Base-by-base conservation (phyloP, 2,888 invertebrate species). In the Cheilosia soror region DNA sequence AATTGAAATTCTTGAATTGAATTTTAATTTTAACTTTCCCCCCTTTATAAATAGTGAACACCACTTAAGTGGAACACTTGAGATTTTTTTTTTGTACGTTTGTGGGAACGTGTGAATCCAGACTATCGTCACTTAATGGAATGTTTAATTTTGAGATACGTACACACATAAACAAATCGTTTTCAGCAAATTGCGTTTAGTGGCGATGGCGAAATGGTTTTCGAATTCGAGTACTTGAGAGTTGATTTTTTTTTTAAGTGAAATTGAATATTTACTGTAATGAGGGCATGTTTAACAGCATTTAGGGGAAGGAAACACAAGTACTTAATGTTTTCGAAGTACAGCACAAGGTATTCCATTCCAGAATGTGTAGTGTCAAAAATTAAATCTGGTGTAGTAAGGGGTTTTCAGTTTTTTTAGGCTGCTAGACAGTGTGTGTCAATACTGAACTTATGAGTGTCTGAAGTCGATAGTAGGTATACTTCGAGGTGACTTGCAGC, bases 51-150 rank as follows among this genome's bases (percentile, higher is more conserved):
- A 75, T 44, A 27, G 57, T 62, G 49, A 81, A 76, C 76, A 57
- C 42, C 6, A 76, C 63, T 76, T 81, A 65, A 81, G 66, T 80
- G 66, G 75, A 80, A 57, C 80, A 75, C 80, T 80, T 80, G 68
- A 78, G 79, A 68, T 63, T 40, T 63, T 57, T 75, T 68, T 42
- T 49, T 40, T 53, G 5, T 6, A 25, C 31, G 11, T 47, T 47
- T 51, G 66, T 66, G 65, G 31, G 55, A 80, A 80, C 66, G 68
- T 76, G 62, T 69, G 69, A 69, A 69, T 49, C 27, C 75, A 68
- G 55, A 58, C 63, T 68, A 51, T 76, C 81, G 42, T 68, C 81
- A 81, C 68, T 75, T 69, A 68, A 81, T 69, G 62, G 69, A 62
- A 69, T 69, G 57, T 76, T 76, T 66, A 57, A 68, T 63, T 81